phyloP scores from a whole-genome alignment of 2,888 invertebrate species.

The Agrotis segetum region DNA sequence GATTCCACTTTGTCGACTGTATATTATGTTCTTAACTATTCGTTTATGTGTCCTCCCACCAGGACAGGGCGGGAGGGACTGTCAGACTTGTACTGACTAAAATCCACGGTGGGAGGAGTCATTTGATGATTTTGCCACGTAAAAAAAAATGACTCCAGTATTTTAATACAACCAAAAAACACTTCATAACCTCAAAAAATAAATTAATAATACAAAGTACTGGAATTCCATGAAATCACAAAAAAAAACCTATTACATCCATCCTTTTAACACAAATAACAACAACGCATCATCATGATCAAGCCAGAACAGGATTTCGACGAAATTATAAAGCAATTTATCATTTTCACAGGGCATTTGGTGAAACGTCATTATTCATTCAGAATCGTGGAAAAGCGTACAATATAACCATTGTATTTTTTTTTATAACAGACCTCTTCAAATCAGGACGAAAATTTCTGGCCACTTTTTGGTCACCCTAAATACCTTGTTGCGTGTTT shows the following conservation, averaged over 20 bases:
- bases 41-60: too few relatives aligned
- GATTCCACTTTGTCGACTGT: too few relatives aligned
- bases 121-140: too few relatives aligned
- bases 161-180: background rate
- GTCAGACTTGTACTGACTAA: too few relatives aligned
- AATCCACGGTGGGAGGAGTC: too few relatives aligned
- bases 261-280: conserved; percentile 42
- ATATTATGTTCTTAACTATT: too few relatives aligned
- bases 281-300: conserved; percentile 70
- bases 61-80: too few relatives aligned
- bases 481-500: conserved; percentile 36
- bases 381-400: conserved; percentile 72
- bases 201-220: background rate
- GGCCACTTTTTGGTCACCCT: conserved; percentile 14
- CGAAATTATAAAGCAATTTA: conserved; percentile 82
- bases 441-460: conserved; percentile 61
- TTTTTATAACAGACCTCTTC: conserved; percentile 70
- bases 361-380: conserved; percentile 82
- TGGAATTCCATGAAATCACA: conserved; percentile 26
- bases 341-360: conserved; percentile 78
- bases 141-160: too few relatives aligned
- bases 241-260: conserved; percentile 18
- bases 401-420: conserved; percentile 73
- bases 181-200: background rate
- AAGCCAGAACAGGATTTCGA: conserved; percentile 70